These are phyloP conservation scores for Aspidiotus destructor DNA, from an alignment of 2,888 invertebrate species.

Conservation along the genomic window DNA sequence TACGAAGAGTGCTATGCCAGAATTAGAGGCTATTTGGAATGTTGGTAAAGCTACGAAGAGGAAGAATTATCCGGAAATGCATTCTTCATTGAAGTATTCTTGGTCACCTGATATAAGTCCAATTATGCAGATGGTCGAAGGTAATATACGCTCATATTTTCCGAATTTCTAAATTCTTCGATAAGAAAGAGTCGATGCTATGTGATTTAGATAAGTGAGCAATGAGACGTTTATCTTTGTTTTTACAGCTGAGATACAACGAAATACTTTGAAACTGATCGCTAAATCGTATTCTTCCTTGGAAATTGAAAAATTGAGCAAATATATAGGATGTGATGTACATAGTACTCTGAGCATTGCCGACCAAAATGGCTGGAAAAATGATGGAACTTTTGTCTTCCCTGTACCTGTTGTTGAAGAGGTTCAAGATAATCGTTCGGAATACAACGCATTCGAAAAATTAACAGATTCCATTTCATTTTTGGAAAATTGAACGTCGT, in stretches of 20 bases:
- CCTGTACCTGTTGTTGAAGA: conserved; percentile 17
- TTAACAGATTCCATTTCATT: conserved; percentile 26
- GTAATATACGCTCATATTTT: conserved; percentile 1
- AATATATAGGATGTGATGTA: conserved; percentile 22
- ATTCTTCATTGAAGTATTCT: conserved; percentile 16
- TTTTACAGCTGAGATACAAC: conserved; percentile 12
- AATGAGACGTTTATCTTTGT: not conserved
- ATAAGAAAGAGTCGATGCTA: not conserved
- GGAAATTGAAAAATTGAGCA: conserved; percentile 6
- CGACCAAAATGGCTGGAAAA: conserved; percentile 18
- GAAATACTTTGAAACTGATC: conserved; percentile 15
- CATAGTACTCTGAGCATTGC: conserved; percentile 12
- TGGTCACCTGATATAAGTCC: conserved; percentile 23
- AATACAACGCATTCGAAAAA: conserved; percentile 24
- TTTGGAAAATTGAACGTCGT: conserved; percentile 16
- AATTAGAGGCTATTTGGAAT: conserved; percentile 22
- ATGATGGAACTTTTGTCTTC: conserved; percentile 18
- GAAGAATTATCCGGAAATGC: conserved; percentile 17
- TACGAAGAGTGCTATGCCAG: conserved; percentile 19
- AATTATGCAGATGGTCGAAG: conserved; percentile 27
- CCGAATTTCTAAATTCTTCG: not conserved
- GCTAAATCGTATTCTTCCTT: conserved; percentile 23
- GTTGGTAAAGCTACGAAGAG: conserved; percentile 23
- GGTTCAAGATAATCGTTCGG: conserved; percentile 16
- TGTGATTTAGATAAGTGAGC: too few relatives aligned